Base-by-base conservation (phyloP, 2,888 invertebrate genomes). In the Spialia ferax region DNA sequence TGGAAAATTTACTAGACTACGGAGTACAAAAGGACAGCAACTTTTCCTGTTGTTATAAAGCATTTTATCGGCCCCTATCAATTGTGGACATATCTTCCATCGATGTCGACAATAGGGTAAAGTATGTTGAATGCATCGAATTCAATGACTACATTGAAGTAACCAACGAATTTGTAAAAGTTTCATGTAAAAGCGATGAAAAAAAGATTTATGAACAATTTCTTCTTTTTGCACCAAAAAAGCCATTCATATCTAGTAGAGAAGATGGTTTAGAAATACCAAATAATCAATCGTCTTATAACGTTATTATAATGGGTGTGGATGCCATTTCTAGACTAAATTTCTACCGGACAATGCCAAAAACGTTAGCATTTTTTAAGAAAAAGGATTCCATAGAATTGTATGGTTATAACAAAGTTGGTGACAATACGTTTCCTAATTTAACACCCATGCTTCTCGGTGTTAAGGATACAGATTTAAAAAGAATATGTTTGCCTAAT, bases 391-490 rank as follows among this genome's bases (percentile, higher is more conserved):
- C 96, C 45, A 94, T 97, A 61, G 98, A 98, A 82, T 94, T 99
- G 82, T 86, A 96, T 73, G 99, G 99, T 5, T 98, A 98, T 86
- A 98, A 97, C 82, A 99, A 99, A 94, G 97, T 99, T 8, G 99
- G 96, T 2, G 99, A 99, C 85, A 99, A 99, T 85, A 99, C 99
- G 0, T 98, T 97, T 83, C 98, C 98, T 0, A 99, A 99, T 85
- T 84, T 99, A 69, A 95, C 97, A 7, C 97, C 99, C 0, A 94
- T 97, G 71, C 88, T 98, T 11, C 95, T 96, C 2, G 98, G 98
- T 0, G 82, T 96, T 52, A 95, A 94, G 50, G 95, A 95, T 29
- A 89, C 91, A 0, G 97, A 97, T 77, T 83, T 97, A 55, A 91
- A 91, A 60, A 88, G 89, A 66, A 93, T 87, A 0, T 98, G 97